Conservation (phyloP, 2,797 vertebrate species). For the Myioborus melanocephalus region DNA sequence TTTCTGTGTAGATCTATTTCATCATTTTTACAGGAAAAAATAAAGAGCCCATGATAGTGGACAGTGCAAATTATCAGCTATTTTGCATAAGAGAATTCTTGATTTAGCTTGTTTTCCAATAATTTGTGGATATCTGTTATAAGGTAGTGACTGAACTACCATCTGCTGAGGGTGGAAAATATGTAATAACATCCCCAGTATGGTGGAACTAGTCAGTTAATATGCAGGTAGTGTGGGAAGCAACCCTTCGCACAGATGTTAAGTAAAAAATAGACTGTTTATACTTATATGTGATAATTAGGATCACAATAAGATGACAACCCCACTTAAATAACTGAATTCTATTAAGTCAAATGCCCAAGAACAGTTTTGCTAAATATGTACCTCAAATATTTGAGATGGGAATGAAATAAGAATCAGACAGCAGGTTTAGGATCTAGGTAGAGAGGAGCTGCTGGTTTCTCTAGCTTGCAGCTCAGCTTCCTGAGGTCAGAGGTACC, state of each 20-base stretch:
- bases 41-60: background rate
- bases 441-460: background rate
- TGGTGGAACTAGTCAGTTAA: conserved; percentile 7
- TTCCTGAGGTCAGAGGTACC: background rate
- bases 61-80: background rate
- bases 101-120: background rate
- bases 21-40: background rate
- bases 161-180: conserved; percentile 42
- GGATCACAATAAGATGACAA: conserved; percentile 5
- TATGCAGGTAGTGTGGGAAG: conserved; percentile 40
- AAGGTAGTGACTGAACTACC: conserved; percentile 29
- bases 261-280: conserved; percentile 31
- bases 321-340: conserved; percentile 11
- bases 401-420: background rate
- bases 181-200: background rate
- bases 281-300: background rate
- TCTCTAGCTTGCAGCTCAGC: background rate
- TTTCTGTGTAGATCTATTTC: background rate
- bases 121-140: background rate
- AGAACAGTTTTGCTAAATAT: background rate
- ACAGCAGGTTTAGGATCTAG: background rate
- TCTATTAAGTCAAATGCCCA: background rate
- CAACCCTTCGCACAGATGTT: conserved; percentile 44
- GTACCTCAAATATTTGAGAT: background rate
- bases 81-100: background rate